Base-by-base conservation (phyloP, 2,888 invertebrate species). In the Dexiosoma caninum region DNA sequence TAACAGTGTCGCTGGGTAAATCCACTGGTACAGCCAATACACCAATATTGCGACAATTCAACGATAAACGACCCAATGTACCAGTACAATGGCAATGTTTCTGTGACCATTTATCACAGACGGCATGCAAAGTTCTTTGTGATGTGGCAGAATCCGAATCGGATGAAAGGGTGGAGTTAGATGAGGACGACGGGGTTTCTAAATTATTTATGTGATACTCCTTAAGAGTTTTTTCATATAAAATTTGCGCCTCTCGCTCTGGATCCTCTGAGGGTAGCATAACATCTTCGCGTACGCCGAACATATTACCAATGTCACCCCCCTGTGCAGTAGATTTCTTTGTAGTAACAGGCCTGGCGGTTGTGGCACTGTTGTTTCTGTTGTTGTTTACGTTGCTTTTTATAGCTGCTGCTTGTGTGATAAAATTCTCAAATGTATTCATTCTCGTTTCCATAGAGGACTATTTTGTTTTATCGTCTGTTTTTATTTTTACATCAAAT, bases 1-100 rank as follows among this genome's bases (percentile, higher is more conserved):
- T 84, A 27, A 87, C 80, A 74, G 89, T 86, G 78, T 88, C 88
- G 82, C 79, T 83, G 80, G 90, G 90, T 81, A 90, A 81, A 82
- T 90, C 89, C 71, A 87, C 85, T 14, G 90, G 90, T 77, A 90
- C 87, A 1, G 88, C 87, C 35, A 87, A 83, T 27, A 90, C 85
- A 14, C 89, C 90, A 57, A 90, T 85, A 72, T 87, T 86, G 62
- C 89, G 88, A 67, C 90, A 90, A 67, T 86, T 87, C 72, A 90
- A 83, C 64, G 88, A 86, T 37, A 90, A 83, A 67, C 87, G 87
- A 44, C 86, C 85, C 74, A 87, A 78, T 14, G 85, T 86, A 55
- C 90, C 90, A 9, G 85, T 86, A 81, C 90, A 90, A 46, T 90
- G 88, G 78, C 90, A 90, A 46, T 87, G 87, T 77, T 85, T 86